Percentiles rank a stretch among this genome's conserved stretches.
Conservation (phyloP, 2,113 vertebrate genomes). For the Charadrius vociferus region DNA sequence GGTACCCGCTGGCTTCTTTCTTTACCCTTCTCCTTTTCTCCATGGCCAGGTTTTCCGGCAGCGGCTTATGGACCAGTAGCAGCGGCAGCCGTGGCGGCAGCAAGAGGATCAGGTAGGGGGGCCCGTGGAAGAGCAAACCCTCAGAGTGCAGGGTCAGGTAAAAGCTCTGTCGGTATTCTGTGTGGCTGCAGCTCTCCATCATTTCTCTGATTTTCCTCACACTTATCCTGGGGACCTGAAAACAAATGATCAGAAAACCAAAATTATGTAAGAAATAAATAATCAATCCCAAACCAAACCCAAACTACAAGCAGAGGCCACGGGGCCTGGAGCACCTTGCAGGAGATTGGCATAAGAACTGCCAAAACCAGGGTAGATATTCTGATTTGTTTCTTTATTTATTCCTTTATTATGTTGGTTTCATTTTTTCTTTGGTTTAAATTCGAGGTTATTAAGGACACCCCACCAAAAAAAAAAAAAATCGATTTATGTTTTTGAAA, state of each 20-base stretch:
- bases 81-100: conserved; percentile 92
- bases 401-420: conserved; percentile 50
- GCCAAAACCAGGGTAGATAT: conserved; percentile 19
- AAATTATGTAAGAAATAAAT: neutral
- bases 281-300: neutral
- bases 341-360: neutral
- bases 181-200: conserved; percentile 91
- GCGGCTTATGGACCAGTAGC: conserved; percentile 97
- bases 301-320: conserved; percentile 59
- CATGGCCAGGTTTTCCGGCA: conserved; percentile 90
- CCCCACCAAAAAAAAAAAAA: neutral
- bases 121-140: conserved; percentile 91
- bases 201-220: conserved; percentile 76
- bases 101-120: conserved; percentile 98
- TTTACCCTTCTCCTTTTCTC: conserved; percentile 68
- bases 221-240: conserved; percentile 50
- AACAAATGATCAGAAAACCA: neutral
- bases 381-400: conserved; percentile 6
- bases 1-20: neutral
- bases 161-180: conserved; percentile 91
- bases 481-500: neutral
- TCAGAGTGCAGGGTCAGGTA: conserved; percentile 93
- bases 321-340: conserved; percentile 39
- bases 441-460: neutral
- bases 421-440: conserved; percentile 31